A percentile compares a stretch with the other conserved stretches of the same genome.
These are phyloP conservation scores for Anolis apletophallus DNA, from an alignment of 2,797 vertebrate species.

Conservation along the genomic window DNA sequence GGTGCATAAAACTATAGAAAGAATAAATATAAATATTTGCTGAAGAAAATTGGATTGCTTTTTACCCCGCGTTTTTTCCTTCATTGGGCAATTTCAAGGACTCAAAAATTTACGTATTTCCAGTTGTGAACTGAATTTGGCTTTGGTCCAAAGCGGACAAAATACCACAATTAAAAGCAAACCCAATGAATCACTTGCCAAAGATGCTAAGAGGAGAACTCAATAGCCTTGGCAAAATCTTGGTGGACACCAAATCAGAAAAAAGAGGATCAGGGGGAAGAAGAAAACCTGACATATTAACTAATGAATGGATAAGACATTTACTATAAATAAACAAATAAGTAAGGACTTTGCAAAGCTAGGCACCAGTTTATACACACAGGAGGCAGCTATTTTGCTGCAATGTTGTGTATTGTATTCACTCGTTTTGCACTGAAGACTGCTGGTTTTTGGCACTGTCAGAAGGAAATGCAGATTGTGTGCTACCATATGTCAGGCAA, in stretches of 20 bases:
- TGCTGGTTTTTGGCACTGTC: constrained; percentile 61
- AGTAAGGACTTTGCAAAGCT: constrained; percentile 43
- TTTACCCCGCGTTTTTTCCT: too few relatives aligned
- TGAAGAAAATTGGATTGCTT: too few relatives aligned
- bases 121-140: neutral
- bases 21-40: too few relatives aligned
- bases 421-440: constrained; percentile 51
- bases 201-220: neutral
- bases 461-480: constrained; percentile 53
- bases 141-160: too few relatives aligned
- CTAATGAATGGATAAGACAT: neutral
- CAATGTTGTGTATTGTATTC: constrained; percentile 38
- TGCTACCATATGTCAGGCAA: constrained; percentile 65
- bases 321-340: constrained; percentile 15
- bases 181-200: neutral
- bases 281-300: constrained; percentile 13
- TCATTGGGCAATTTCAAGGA: too few relatives aligned
- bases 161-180: neutral
- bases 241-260: neutral
- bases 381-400: constrained; percentile 55
- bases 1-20: too few relatives aligned
- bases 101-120: neutral
- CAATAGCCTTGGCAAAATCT: neutral
- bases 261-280: neutral
- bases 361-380: constrained; percentile 48